Percentiles rank a stretch among this genome's conserved stretches.
These are phyloP conservation scores for Meloidogyne floridensis DNA, from an alignment of 1,140 invertebrate genomes.

Conservation along the genomic window DNA sequence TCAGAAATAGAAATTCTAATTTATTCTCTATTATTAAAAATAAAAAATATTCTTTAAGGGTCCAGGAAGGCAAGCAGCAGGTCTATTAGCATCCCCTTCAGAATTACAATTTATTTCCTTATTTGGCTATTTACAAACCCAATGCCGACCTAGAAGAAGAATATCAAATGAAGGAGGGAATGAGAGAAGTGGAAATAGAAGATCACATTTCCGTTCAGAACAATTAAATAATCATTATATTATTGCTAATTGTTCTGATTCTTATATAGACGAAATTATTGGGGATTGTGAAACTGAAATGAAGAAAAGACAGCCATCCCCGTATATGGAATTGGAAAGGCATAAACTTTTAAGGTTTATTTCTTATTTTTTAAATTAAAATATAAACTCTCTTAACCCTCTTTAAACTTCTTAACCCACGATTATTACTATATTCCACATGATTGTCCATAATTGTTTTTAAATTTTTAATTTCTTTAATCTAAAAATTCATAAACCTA, in stretches of 20 bases:
- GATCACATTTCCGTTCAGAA: constrained; percentile 14
- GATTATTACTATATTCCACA: no score
- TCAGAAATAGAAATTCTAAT: no score
- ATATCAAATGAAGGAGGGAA: constrained; percentile 29
- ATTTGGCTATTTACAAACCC: constrained; percentile 54
- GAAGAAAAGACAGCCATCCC: constrained; percentile 25
- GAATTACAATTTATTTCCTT: constrained; percentile 54
- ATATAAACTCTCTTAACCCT: neutral
- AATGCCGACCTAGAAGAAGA: constrained; percentile 34
- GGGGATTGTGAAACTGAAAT: constrained; percentile 43
- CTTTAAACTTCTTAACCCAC: no score
- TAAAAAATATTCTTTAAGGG: neutral
- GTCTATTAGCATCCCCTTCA: constrained; percentile 32
- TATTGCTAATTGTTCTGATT: constrained; percentile 12
- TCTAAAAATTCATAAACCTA: no score
- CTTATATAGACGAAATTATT: constrained; percentile 36
- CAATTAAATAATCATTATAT: constrained; percentile 17
- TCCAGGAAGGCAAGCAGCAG: neutral
- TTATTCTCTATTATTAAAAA: no score
- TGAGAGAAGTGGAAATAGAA: constrained; percentile 2
- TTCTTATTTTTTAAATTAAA: constrained; percentile 13
- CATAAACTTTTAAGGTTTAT: constrained; percentile 42
- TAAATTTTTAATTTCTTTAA: no score
- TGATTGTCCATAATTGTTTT: no score
- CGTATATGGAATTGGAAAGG: constrained; percentile 42